These are phyloP conservation scores for Aulostomus chinensis DNA, from an alignment of 2,797 vertebrate genomes.

Conservation along the genomic window DNA sequence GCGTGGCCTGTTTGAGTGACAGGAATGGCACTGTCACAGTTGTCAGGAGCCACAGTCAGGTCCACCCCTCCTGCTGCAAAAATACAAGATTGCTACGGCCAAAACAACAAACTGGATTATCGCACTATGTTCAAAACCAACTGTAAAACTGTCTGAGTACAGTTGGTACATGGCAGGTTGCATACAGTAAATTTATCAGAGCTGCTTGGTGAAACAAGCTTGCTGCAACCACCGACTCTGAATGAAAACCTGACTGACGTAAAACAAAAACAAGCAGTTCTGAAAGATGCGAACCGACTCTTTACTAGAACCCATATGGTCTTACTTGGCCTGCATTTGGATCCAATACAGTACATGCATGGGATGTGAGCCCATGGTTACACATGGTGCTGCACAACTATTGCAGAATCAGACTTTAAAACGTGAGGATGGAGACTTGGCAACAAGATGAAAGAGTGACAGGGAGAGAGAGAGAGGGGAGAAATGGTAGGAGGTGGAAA, in stretches of 20 bases:
- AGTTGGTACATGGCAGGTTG: background rate
- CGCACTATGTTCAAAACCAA: too few relatives aligned
- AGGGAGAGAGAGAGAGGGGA: constrained; percentile 1
- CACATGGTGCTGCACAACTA: background rate
- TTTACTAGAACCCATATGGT: background rate
- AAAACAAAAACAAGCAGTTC: background rate
- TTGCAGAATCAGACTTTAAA: constrained; percentile 3
- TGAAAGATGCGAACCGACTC: too few relatives aligned
- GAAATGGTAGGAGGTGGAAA: constrained; percentile 36
- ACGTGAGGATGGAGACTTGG: background rate
- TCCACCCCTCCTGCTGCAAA: too few relatives aligned
- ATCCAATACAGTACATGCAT: background rate
- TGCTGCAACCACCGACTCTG: background rate
- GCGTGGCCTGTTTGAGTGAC: too few relatives aligned
- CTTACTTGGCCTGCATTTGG: background rate
- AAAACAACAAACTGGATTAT: too few relatives aligned
- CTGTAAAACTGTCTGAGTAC: too few relatives aligned
- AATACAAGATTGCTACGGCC: too few relatives aligned
- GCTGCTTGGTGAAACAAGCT: background rate
- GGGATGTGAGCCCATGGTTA: background rate
- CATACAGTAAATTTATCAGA: background rate
- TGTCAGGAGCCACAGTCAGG: too few relatives aligned
- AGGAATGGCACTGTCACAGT: too few relatives aligned
- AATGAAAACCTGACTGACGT: background rate
- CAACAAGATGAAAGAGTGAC: constrained; percentile 8